Evolutionary conservation across 2,888 invertebrate genomes (phyloP).

Genomic region (Tipula vernalis): DNA sequence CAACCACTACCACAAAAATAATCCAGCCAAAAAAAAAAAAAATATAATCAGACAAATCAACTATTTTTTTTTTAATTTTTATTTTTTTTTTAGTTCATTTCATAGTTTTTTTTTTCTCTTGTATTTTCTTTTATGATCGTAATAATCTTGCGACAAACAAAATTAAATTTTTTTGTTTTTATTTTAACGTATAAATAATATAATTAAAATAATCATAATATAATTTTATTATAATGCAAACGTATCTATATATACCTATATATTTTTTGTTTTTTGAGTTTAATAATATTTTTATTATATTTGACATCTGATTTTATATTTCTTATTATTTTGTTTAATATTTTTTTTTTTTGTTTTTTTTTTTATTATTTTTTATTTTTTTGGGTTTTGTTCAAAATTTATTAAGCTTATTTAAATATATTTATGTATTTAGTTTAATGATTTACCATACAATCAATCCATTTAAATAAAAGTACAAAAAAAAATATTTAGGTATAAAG

Average conservation of each 20-base stretch:
- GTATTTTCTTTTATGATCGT: not conserved
- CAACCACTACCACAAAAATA: too few relatives aligned
- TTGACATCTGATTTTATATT: not conserved
- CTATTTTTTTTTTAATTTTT: not conserved
- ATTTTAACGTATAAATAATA: not conserved
- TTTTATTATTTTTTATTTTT: not conserved
- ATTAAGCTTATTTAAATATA: not conserved
- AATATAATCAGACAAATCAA: not conserved
- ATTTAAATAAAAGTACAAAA: not conserved
- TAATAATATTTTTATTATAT: not conserved
- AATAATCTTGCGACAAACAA: not conserved
- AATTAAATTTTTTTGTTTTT: not conserved
- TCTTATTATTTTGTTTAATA: not conserved
- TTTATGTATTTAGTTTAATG: not conserved
- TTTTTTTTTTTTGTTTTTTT: not conserved
- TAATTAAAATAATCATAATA: not conserved
- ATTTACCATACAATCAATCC: not conserved
- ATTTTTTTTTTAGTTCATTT: not conserved
- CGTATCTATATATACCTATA: not conserved
- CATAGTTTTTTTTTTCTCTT: not conserved
- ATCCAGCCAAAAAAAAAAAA: not conserved
- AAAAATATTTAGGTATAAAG: not conserved
- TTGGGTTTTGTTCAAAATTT: not conserved
- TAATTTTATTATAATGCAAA: not conserved
- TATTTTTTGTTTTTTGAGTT: not conserved